phyloP scores from a whole-genome alignment of 2,888 invertebrate species.

The Drosophila cognata region DNA sequence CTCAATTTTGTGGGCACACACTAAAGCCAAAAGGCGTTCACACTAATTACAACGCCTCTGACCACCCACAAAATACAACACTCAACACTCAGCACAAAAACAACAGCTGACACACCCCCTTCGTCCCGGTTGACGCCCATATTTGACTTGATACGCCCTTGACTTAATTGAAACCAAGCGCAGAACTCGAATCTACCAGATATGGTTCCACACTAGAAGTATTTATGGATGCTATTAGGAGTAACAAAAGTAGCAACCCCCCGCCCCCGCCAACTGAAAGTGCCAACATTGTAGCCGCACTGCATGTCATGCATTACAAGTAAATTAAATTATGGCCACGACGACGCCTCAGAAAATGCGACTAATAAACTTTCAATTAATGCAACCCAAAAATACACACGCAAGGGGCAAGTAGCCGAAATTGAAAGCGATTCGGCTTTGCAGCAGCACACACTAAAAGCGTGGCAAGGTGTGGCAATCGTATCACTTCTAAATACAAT shows the following conservation, averaged over 20 bases:
- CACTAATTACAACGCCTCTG: conserved; percentile 43
- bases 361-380: conserved; percentile 80
- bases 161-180: conserved; percentile 64
- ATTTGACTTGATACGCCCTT: conserved; percentile 55
- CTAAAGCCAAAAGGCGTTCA: conserved; percentile 8
- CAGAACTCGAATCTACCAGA: conserved; percentile 38
- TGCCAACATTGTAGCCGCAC: conserved; percentile 18
- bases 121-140: conserved; percentile 36
- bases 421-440: not conserved
- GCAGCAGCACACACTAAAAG: conserved; percentile 29
- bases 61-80: conserved; percentile 49
- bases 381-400: conserved; percentile 63
- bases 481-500: conserved; percentile 54
- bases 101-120: conserved; percentile 44
- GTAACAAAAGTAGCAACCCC: conserved; percentile 41
- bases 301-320: conserved; percentile 59
- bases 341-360: conserved; percentile 47
- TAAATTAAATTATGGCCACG: conserved; percentile 70
- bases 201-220: conserved; percentile 25
- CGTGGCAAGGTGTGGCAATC: conserved; percentile 53
- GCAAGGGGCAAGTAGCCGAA: not conserved
- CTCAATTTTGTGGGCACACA: not conserved
- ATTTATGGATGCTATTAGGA: conserved; percentile 54
- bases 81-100: not conserved
- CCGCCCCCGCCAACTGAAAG: conserved; percentile 8